Evolutionary conservation across 2,797 vertebrate species (phyloP), one percentile per base, ranked within the genome.

Genomic region (Chelmon rostratus): DNA sequence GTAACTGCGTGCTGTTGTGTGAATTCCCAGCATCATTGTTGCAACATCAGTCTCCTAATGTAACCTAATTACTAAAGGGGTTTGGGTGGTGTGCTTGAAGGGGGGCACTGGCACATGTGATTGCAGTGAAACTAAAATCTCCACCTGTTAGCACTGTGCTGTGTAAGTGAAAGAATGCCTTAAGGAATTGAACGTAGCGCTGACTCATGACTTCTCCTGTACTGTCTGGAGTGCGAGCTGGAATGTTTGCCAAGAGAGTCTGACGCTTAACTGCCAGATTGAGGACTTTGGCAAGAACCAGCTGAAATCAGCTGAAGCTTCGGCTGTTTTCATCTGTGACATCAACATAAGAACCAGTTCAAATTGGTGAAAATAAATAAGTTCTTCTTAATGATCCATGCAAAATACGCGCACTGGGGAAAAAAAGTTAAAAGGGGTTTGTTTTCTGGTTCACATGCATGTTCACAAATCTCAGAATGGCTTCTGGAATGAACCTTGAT

Each of bases 171-270:
- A 15, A 70, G 25, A 53, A 73, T 54, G 28, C 28, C 28, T 3
- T 31, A 31, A 31, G 74, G 33, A 42, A 28, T 9, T 52, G 23
- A 68, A 76, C 28, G 2, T 35, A 25, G 10, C 13, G 53, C 68
- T 79, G 68, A 65, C 56, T 69, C 50, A 37, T 28, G 62, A 16
- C 54, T 63, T 62, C 28, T 46, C 2, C 82, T 81, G 42, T 35
- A 1, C 65, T 38, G 40, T 82, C 56, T 72, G 69, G 37, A 66
- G 31, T 21, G 21, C 0, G 5, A 72, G 31, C 19, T 38, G 44
- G 25, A 58, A 58, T 82, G 59, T 89, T 82, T 84, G 78, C 23
- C 46, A 73, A 75, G 64, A 81, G 61, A 59, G 67, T 85, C 38
- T 72, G 57, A 68, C 83, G 86, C 86, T 71, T 83, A 0, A 46